Base-by-base conservation (phyloP, 2,888 invertebrate genomes). In the Pelosia muscerda region DNA sequence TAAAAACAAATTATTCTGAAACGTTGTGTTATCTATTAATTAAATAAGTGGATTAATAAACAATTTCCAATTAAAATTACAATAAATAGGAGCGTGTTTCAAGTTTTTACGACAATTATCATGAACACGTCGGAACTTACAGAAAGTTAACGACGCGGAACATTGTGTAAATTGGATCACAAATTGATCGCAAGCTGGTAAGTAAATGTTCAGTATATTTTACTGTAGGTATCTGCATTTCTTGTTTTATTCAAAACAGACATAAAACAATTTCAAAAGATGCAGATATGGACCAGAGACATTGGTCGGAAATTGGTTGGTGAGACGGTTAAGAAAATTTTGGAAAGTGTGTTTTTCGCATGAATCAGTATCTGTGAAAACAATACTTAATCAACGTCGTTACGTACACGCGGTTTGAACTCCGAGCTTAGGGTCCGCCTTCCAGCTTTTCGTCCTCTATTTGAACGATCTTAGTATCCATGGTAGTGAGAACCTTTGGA, bases 81-180 rank as follows among this genome's bases (percentile, higher is more conserved):
- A 72, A 74, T 73, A 59, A 72, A 79, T 79, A 77, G 81, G 70
- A 70, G 77, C 79, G 77, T 80, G 81, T 82, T 84, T 77, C 73
- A 77, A 76, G 82, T 87, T 90, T 90, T 90, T 87, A 85, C 79
- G 77, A 82, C 86, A 86, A 89, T 89, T 89, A 88, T 79, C 79
- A 68, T 79, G 84, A 85, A 83, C 83, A 82, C 70, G 84, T 81
- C 76, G 77, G 63, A 74, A 72, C 72, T 80, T 76, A 84, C 82
- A 86, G 87, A 87, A 88, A 88, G 79, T 82, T 85, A 87, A 88
- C 88, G 84, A 85, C 78, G 86, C 84, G 86, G 84, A 84, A 85
- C 85, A 81, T 78, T 81, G 83, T 84, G 83, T 85, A 82, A 85
- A 87, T 85, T 85, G 80, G 78, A 83, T 82, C 78, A 70, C 61